phyloP scores from a whole-genome alignment of 2,113 vertebrate species.

The Mus spicilegus region DNA sequence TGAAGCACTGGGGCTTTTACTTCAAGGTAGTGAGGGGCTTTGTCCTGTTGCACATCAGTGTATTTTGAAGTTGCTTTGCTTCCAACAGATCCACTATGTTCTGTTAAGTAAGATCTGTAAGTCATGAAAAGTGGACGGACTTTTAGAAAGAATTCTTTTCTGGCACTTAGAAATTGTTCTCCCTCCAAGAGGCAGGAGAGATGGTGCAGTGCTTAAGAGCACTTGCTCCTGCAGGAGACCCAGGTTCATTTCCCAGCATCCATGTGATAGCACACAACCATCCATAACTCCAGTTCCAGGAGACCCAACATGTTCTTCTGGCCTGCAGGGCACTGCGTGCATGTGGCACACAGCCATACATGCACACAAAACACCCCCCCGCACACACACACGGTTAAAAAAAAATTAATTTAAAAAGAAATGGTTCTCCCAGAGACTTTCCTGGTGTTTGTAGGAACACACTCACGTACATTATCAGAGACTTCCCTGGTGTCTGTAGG shows the following conservation, averaged over 20 bases:
- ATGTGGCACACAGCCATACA: neutral
- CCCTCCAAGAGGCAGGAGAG: neutral
- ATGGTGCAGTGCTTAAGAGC: fast-evolving
- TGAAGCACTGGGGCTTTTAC: neutral
- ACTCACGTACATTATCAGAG: neutral
- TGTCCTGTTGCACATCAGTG: neutral
- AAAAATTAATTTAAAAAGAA: neutral
- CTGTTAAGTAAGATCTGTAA: neutral
- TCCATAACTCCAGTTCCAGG: neutral
- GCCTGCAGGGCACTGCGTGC: neutral
- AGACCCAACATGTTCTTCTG: neutral
- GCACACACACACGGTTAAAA: no score
- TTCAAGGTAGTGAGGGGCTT: neutral
- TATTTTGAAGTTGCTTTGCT: constrained; percentile 39
- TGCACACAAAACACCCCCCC: neutral
- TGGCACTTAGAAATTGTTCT: neutral
- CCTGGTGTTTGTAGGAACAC: neutral
- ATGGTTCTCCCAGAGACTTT: neutral
- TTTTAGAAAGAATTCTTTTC: neutral
- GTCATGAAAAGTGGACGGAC: constrained; percentile 21
- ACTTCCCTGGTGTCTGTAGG: neutral
- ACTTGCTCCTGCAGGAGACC: no score
- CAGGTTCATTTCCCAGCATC: neutral
- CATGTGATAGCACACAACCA: neutral
- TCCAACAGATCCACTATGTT: neutral